Evolutionary conservation across 2,113 vertebrate genomes (phyloP), one percentile per base, ranked within the genome.

Genomic region (Pogonocichla stellata): DNA sequence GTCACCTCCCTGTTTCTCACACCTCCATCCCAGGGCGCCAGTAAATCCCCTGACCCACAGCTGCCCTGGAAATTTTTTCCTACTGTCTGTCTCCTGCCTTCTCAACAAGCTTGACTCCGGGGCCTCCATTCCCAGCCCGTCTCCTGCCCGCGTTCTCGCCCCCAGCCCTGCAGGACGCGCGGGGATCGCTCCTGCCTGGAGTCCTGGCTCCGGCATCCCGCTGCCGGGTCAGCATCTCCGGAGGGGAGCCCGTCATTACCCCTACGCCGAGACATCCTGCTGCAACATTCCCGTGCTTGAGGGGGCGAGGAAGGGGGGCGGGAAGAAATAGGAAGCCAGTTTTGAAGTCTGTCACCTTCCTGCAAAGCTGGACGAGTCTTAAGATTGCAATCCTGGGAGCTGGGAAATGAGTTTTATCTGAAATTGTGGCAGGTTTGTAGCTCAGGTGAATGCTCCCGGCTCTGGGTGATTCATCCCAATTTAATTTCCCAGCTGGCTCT

Each of bases 31-130:
- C 94, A 57, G 45, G 54, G 74, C 12, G 2, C 74, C 78, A 86
- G 28, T 50, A 70, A 73, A 47, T 26, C 28, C 50, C 57, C 53
- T 80, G 82, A 88, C 72, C 72, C 36, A 54, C 53, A 43, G 38
- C 70, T 56, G 74, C 80, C 73, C 78, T 53, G 33, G 71, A 51
- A 75, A 47, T 77, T 73, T 53, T n/a, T 92, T 94, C 85, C 85
- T 82, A 33, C 87, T 66, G 28, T 94, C 93, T 95, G 79, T 77
- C 92, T 97, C 85, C 95, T 67, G 81, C 66, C 92, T 96, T 88
- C 67, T 65, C 48, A 56, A 67, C 62, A 16, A 66, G 43, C 93
- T 82, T 78, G 89, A 71, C 80, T 75, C 50, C 45, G 34, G 45
- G 61, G 78, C 78, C 61, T 79, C 12, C 60, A 7, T 38, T 79